Evolutionary conservation across 1,140 invertebrate species (phyloP), one percentile per base, ranked within the genome.

Genomic region (Paracyclopina nana): DNA sequence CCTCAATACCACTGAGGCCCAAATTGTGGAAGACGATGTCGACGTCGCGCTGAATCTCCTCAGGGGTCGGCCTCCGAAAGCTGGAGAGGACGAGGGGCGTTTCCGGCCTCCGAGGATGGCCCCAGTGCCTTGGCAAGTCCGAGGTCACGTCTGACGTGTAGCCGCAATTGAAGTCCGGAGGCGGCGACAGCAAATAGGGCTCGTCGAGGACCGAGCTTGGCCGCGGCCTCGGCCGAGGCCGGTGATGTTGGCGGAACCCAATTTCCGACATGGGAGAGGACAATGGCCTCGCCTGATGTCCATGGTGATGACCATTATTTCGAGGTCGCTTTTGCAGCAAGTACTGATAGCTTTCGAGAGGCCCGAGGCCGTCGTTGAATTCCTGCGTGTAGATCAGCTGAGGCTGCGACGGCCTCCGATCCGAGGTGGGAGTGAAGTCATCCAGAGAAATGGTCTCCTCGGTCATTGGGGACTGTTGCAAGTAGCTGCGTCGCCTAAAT

Each of bases 21-120:
- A 42, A 18, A 22, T 42, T 42, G 8, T 42, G 40, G 24, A 42
- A 42, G 6, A 42, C 40, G 14, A 42, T 42, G 14, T 42, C n/a
- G 24, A 42, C 40, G 40, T 42, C 40, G 8, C 40, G 14, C 24
- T n/a, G n/a, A 6, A 42, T 42, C 24, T 42, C 40, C 14, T 42
- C 40, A 12, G 14, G n/a, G 6, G 40, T 18, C n/a, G 40, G 40
- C 24, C 24, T 9, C 24, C 24, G 6, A 42, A 18, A 6, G n/a
- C 8, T 14, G 40, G 24, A n/a, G n/a, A 42, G 14, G 14, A 18
- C 20, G n/a, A 22, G 9, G 40, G 40, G 14, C n/a, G 40, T 14
- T 42, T n/a, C 24, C 40, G n/a, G n/a, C n/a, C 14, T 9, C 40
- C n/a, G 6, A 22, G 24, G 40, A n/a, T 42, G 8, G 40, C 14